Percentiles rank a stretch among this genome's conserved stretches.
These are phyloP conservation scores for Dicyrtoma fusca DNA, from an alignment of 2,888 invertebrate genomes.

Conservation along the genomic window DNA sequence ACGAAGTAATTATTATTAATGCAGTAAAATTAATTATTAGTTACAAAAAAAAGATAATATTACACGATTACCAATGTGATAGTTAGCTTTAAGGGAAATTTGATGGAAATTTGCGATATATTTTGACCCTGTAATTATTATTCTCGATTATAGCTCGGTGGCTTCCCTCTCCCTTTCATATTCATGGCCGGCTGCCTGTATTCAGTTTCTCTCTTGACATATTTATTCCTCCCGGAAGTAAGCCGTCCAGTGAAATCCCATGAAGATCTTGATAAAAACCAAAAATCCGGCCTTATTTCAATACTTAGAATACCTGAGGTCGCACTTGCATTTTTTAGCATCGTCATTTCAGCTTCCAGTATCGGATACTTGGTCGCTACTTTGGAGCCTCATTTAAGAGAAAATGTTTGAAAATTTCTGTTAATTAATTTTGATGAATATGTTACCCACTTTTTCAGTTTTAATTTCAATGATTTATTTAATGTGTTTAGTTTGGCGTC, in stretches of 20 bases:
- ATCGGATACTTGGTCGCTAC: conserved; percentile 65
- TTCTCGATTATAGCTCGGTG: conserved; percentile 62
- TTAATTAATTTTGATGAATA: no score
- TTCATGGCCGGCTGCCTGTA: conserved; percentile 60
- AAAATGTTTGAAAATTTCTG: no score
- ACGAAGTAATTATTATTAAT: conserved; percentile 55
- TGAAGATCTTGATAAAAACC: no score
- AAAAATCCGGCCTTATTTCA: not conserved
- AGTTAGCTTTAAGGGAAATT: no score
- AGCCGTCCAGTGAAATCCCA: no score
- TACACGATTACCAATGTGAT: no score
- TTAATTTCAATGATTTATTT: conserved; percentile 34
- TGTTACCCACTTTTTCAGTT: not conserved
- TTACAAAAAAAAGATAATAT: no score
- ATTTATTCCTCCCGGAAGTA: conserved; percentile 58
- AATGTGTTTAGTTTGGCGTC: conserved; percentile 54
- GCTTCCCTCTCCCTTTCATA: conserved; percentile 61
- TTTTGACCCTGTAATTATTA: conserved; percentile 59
- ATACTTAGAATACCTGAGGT: conserved; percentile 58
- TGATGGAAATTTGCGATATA: no score
- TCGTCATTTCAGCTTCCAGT: conserved; percentile 59
- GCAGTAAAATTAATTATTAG: no score
- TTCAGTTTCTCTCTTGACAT: conserved; percentile 58
- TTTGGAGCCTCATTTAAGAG: conserved; percentile 66
- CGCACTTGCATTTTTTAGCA: conserved; percentile 59